These are phyloP conservation scores for Siniperca knerii DNA, from an alignment of 2,113 vertebrate species.

Conservation along the genomic window DNA sequence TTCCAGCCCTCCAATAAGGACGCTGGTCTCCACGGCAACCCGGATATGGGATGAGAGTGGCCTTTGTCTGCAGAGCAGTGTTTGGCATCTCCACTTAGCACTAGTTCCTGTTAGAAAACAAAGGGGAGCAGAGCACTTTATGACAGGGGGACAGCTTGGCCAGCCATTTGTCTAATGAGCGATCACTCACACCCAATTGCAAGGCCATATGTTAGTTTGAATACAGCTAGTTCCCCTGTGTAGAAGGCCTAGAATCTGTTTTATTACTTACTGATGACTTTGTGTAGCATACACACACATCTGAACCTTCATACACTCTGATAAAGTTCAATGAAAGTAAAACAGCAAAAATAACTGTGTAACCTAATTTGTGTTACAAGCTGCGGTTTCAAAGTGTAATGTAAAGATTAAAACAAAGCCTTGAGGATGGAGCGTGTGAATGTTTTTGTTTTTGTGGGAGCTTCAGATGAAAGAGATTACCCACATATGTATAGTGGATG, in stretches of 20 bases:
- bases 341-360: conserved; percentile 34
- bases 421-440: conserved; percentile 47
- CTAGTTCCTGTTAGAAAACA: conserved; percentile 77
- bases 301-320: conserved; percentile 8
- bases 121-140: conserved; percentile 70
- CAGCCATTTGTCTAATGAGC: conserved; percentile 79
- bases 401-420: conserved; percentile 66
- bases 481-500: conserved; percentile 9
- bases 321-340: conserved; percentile 36
- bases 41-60: conserved; percentile 68
- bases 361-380: conserved; percentile 53
- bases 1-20: conserved; percentile 46
- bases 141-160: conserved; percentile 69
- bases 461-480: conserved; percentile 52
- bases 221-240: conserved; percentile 43
- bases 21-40: conserved; percentile 71
- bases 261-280: conserved; percentile 46
- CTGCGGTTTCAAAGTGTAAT: conserved; percentile 22
- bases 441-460: conserved; percentile 51
- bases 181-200: conserved; percentile 72
- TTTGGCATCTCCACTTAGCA: conserved; percentile 78
- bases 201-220: conserved; percentile 75
- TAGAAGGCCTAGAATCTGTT: conserved; percentile 46
- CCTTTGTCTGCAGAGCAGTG: conserved; percentile 75
- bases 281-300: conserved; percentile 16